These are phyloP conservation scores for Timandra comae DNA, from an alignment of 2,888 invertebrate genomes.

Conservation along the genomic window DNA sequence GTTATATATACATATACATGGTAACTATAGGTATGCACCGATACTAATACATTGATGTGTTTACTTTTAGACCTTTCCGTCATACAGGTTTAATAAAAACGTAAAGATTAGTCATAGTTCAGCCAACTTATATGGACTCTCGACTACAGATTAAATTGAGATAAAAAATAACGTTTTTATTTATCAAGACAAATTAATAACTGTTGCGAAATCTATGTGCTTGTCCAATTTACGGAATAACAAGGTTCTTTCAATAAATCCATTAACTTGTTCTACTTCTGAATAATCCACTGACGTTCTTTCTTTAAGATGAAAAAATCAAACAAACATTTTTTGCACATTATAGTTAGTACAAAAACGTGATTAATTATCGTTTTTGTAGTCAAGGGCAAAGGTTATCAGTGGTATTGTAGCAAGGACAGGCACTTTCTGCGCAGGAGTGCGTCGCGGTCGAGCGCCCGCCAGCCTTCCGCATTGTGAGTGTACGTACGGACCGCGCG, in stretches of 20 bases:
- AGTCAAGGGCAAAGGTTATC: constrained; percentile 53
- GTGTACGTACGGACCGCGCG: constrained; percentile 30
- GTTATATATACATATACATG: too few species aligned
- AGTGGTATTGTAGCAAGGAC: constrained; percentile 58
- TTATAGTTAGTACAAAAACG: too few species aligned
- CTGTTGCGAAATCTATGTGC: too few species aligned
- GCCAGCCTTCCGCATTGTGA: constrained; percentile 63
- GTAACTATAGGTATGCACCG: constrained; percentile 33
- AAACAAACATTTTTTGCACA: too few species aligned
- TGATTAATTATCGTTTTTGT: constrained; percentile 12
- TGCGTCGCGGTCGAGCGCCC: constrained; percentile 54
- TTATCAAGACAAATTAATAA: too few species aligned
- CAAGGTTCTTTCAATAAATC: too few species aligned
- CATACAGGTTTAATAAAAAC: constrained; percentile 61
- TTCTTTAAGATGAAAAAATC: too few species aligned
- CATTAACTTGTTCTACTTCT: too few species aligned
- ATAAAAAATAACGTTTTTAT: too few species aligned
- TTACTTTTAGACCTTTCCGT: constrained; percentile 52
- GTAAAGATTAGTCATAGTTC: constrained; percentile 56
- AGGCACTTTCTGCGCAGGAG: constrained; percentile 71
- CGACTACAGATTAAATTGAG: too few species aligned
- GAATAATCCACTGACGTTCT: too few species aligned
- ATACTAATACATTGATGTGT: constrained; percentile 39
- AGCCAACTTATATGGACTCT: constrained; percentile 23
- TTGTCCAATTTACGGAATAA: too few species aligned